phyloP scores from a whole-genome alignment of 2,113 vertebrate genomes.

The Neolamprologus tretocephalus region DNA sequence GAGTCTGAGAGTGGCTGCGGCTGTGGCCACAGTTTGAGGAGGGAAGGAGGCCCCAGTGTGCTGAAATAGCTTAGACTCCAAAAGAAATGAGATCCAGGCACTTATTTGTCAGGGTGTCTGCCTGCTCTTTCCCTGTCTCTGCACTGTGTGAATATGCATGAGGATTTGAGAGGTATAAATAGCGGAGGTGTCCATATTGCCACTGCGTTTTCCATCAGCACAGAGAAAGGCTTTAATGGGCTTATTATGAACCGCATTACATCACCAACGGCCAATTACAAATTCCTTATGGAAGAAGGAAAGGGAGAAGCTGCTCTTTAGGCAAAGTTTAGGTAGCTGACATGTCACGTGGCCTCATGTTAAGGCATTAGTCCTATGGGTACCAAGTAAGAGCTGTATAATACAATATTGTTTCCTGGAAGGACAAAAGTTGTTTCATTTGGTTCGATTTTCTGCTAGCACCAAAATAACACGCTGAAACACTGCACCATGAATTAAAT shows the following conservation, averaged over 20 bases:
- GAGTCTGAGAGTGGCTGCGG: constrained; percentile 45
- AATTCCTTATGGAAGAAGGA: constrained; percentile 52
- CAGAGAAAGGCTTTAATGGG: constrained; percentile 75
- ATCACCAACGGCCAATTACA: constrained; percentile 76
- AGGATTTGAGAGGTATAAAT: constrained; percentile 82
- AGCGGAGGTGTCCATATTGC: constrained; percentile 78
- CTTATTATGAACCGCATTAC: constrained; percentile 78
- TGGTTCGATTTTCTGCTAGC: not conserved
- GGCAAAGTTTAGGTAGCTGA: constrained; percentile 55
- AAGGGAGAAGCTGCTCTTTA: constrained; percentile 39
- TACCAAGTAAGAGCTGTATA: not conserved
- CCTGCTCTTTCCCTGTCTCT: constrained; percentile 62
- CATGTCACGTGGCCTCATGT: constrained; percentile 3
- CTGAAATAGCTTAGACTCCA: constrained; percentile 65
- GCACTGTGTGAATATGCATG: constrained; percentile 77
- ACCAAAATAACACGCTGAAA: not conserved
- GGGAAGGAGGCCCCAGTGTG: constrained; percentile 59
- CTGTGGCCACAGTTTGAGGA: constrained; percentile 43
- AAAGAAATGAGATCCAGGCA: constrained; percentile 74
- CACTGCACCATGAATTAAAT: not conserved
- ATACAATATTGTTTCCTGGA: not conserved
- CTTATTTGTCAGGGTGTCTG: constrained; percentile 74
- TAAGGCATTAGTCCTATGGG: not conserved
- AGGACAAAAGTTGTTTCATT: not conserved
- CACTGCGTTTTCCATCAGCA: constrained; percentile 74